Base-by-base conservation (phyloP, 2,113 vertebrate genomes). In the Arizona elegans region DNA sequence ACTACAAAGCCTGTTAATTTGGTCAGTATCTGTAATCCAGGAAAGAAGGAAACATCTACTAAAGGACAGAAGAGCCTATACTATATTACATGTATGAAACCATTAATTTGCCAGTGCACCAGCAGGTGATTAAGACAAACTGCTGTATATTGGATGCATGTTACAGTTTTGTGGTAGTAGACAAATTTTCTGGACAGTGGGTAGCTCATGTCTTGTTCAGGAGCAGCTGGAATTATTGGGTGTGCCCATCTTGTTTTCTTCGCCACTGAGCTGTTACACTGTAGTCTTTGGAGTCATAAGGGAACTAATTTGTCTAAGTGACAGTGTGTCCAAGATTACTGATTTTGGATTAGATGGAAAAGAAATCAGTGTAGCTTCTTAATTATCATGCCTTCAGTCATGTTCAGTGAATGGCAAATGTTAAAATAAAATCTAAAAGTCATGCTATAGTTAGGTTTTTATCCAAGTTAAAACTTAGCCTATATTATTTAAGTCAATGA, bases 401-500 rank as follows among this genome's bases (percentile, higher is more conserved):
- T 70, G 70, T 43, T 91, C 38, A 75, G 88, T 59, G 89, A 86
- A 91, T 90, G 58, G 19, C 62, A 92, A 0, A 87, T 54, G 29
- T 91, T 94, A 90, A 33, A 90, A 85, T 75, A 89, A 90, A 33
- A n/a, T 15, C 90, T 54, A 89, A 55, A 33, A 94, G 65, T 89
- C 29, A 7, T 91, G 12, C 11, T 15, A 92, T 92, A 53, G 26
- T 11, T 47, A 9, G 33, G 4, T 17, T 87, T 19, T 87, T 26
- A 55, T 33, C 12, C 54, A 13, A 70, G 11, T 2, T 92, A 91
- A 38, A 70, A 65, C 26, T 10, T 65, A 59, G 1, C 2, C 47
- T 59, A 65, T n/a, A 53, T 33, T 3, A 19, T 24, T 24, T 87
- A 88, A 53, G 47, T 54, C 52, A 8, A 9, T 81, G 29, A 91